Evolutionary conservation across 2,888 invertebrate genomes (phyloP), one percentile per base, ranked within the genome.

Genomic region (Erebia epiphron): DNA sequence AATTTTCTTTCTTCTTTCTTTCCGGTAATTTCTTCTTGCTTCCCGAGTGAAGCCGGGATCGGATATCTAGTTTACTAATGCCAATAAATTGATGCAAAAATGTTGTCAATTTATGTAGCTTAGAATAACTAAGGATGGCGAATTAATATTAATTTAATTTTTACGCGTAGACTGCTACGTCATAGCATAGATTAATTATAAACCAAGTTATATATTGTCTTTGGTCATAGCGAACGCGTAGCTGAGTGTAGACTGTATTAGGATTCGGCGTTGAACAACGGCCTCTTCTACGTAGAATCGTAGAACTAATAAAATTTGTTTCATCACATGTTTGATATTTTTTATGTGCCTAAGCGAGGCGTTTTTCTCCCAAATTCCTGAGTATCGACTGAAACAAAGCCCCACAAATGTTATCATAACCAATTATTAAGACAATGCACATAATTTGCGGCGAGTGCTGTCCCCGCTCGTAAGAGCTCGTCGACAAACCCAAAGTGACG

Each of bases 401-500:
- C 52, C 56, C 52, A 41, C 63, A 64, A 26, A 35, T 35, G 54
- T 18, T 65, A 65, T 54, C 54, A 54, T 65, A 49, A 16, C 8
- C 60, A 67, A 52, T 67, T 52, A 62, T 46, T 13, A 18, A 14
- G 7, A 18, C 18, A 18, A 14, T 46, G 7, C 54, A 46, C 46
- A n/a, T 52, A 60, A 60, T 67, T 61, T 60, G 87, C 77, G 88
- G 89, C 81, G 79, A 79, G 76, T 74, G 78, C 80, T 78, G 89
- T 89, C 89, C 73, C 78, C 78, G 79, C 80, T 84, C 79, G 82
- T 89, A 83, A 86, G 80, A 79, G 84, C 85, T 83, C 78, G 76
- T 78, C 74, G 75, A 77, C 80, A 82, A 88, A 90, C 80, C 77
- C 81, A 80, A 87, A 76, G 75, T 84, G 91, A 90, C 87, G 79